Percentiles rank a stretch among this genome's conserved stretches.
Conservation (phyloP, 2,888 invertebrate species). For the Molorchus minor region DNA sequence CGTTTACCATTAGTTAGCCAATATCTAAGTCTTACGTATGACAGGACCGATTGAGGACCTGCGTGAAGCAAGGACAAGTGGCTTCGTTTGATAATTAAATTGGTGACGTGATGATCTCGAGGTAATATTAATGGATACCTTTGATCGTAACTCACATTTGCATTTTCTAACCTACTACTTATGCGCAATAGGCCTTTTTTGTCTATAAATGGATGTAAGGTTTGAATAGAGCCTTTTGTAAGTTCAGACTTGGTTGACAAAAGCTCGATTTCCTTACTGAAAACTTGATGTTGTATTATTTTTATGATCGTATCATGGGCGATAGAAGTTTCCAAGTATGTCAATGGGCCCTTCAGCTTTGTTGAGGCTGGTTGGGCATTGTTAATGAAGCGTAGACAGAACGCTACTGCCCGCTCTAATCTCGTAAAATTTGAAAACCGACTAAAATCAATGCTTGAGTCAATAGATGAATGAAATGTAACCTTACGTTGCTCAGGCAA, state of each 20-base stretch:
- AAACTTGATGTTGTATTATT: neutral
- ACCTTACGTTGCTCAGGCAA: neutral
- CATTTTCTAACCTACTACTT: neutral
- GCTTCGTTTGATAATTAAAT: neutral
- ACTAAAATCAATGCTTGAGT: neutral
- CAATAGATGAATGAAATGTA: neutral
- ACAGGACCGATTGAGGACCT: neutral
- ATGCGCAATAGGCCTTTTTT: neutral
- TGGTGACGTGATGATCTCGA: neutral
- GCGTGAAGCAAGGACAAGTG: neutral
- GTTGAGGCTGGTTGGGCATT: neutral
- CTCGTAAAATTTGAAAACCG: neutral
- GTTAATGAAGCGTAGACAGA: neutral
- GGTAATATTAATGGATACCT: neutral
- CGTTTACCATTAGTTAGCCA: neutral
- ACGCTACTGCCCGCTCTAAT: neutral
- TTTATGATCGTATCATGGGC: neutral
- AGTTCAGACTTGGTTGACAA: neutral
- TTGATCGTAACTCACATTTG: neutral
- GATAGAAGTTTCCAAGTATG: neutral
- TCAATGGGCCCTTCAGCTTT: neutral
- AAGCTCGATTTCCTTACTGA: neutral
- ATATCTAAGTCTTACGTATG: slow-evolving; percentile 1
- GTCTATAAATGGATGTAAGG: neutral
- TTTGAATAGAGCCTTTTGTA: neutral